Conservation (phyloP, 2,888 invertebrate species). For the Nomada fabriciana region DNA sequence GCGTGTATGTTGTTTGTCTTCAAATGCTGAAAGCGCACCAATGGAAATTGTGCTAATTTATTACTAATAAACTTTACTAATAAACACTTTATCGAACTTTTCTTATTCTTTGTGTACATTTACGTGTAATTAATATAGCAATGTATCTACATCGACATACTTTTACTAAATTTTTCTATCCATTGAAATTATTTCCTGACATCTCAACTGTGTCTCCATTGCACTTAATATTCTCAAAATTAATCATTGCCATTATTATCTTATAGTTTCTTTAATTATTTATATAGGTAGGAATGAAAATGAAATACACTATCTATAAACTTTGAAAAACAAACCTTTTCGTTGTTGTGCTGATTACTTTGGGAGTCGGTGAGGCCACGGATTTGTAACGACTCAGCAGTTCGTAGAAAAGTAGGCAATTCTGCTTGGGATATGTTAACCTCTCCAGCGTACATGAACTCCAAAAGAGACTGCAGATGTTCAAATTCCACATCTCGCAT, state of each 20-base stretch:
- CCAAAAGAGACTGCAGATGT: slow-evolving; percentile 91
- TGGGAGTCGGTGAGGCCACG: slow-evolving; percentile 90
- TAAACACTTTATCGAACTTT: neutral
- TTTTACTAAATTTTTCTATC: no score
- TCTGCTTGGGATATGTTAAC: slow-evolving; percentile 93
- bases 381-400: slow-evolving; percentile 92
- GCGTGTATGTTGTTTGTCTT: slow-evolving; percentile 82
- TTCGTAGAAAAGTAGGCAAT: slow-evolving; percentile 90
- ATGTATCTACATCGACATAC: no score
- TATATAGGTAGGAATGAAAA: no score
- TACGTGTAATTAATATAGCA: no score
- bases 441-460: slow-evolving; percentile 95
- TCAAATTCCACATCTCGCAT: slow-evolving; percentile 93
- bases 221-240: neutral
- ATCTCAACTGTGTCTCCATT: neutral
- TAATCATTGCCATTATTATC: neutral
- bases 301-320: neutral
- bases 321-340: slow-evolving; percentile 76
- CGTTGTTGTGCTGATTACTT: slow-evolving; percentile 83
- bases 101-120: no score
- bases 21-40: slow-evolving; percentile 75
- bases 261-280: neutral
- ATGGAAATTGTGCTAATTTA: slow-evolving; percentile 4
- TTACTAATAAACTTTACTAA: neutral
- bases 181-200: neutral